Base-by-base conservation (phyloP, 2,113 vertebrate species). In the Phodopus roborovskii region DNA sequence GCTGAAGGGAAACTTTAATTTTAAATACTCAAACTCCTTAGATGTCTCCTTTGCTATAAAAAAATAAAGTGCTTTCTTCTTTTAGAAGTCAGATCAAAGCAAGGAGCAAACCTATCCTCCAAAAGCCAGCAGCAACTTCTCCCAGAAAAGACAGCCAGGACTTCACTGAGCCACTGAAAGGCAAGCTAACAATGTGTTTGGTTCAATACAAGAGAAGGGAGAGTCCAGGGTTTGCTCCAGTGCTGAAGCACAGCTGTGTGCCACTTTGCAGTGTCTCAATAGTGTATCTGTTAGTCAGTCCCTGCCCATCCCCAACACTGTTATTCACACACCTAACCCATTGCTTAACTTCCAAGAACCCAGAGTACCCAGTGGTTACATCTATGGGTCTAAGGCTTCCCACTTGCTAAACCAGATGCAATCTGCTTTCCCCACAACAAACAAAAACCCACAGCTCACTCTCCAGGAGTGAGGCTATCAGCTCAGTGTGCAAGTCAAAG, bases 11-110 rank as follows among this genome's bases (percentile, higher is more conserved):
- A 60, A 94, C 90, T 97, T 96, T 93, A 95, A 88, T 92, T 96
- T 97, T 95, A 97, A 96, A 97, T 92, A 94, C 71, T 94, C 87
- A 92, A 79, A 95, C 33, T 96, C 94, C 94, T 96, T 95, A 96
- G 91, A 97, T 83, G 85, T 92, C 85, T 79, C 53, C 60, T 94
- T 96, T 86, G 81, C 96, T 95, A 68, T 92, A 83, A 96, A 97
- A 84, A 94, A 94, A 88, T 73, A 94, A 94, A 78, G 95, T 24
- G 62, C 36, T 74, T 96, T 95, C 88, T 97, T 95, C 93, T 97
- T 94, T 97, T 78, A 97, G 95, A 97, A 97, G 92, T 97, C 92
- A 19, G 96, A 97, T 97, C 96, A 97, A 97, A 97, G 96, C 56
- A 84, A 88, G 92, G 53, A 96, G 36, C 5, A 68, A 93, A 92